Evolutionary conservation across 2,797 vertebrate genomes (phyloP).

Genomic region (Chromobotia macracanthus): DNA sequence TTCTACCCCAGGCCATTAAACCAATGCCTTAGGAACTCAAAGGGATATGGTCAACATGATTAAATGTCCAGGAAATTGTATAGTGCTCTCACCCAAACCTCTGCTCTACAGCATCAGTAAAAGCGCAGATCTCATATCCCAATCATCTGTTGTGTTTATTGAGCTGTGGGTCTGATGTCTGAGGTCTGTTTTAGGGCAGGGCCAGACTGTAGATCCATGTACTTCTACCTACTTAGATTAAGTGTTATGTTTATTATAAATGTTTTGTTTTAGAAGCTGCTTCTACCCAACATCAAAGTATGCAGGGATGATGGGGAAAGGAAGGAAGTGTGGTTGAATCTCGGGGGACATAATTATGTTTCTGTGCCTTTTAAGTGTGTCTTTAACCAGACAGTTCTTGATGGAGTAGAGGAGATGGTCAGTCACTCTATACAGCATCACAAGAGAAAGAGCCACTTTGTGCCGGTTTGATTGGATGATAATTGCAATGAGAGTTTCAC

Average conservation of each 20-base stretch:
- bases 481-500: conserved; percentile 16
- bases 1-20: too few species aligned
- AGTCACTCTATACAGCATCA: conserved; percentile 24
- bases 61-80: neutral
- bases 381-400: conserved; percentile 10
- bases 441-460: conserved; percentile 10
- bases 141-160: neutral
- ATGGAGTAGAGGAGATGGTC: conserved; percentile 44
- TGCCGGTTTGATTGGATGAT: conserved; percentile 16
- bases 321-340: conserved; percentile 30
- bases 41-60: neutral
- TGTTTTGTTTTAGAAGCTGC: neutral
- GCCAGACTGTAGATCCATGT: neutral
- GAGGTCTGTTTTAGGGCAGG: neutral
- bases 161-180: neutral
- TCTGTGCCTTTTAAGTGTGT: conserved; percentile 25
- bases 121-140: neutral
- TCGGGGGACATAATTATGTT: conserved; percentile 27
- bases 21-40: neutral
- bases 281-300: neutral
- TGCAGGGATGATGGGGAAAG: neutral
- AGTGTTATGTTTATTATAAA: neutral
- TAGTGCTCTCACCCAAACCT: neutral
- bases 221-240: neutral
- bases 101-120: neutral